These are phyloP conservation scores for Mercenaria mercenaria DNA, from an alignment of 1,140 invertebrate genomes.

Conservation along the genomic window DNA sequence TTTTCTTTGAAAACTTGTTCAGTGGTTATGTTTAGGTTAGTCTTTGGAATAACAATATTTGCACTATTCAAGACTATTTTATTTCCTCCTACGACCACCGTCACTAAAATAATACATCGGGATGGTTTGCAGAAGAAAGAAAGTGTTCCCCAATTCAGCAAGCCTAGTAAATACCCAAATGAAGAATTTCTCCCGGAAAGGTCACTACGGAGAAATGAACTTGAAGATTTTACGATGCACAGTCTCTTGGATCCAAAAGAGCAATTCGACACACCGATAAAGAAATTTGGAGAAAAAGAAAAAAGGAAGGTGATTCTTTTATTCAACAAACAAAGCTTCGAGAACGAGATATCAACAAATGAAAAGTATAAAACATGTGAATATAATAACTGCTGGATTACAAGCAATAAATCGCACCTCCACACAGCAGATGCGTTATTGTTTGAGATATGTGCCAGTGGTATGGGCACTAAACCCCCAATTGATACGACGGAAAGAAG, in stretches of 20 bases:
- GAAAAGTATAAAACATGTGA: background rate
- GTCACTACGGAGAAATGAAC: too few species aligned
- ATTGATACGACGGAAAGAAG: background rate
- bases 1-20: too few species aligned
- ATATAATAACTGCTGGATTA: constrained; percentile 20
- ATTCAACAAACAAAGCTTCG: background rate
- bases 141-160: too few species aligned
- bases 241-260: background rate
- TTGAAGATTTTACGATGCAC: too few species aligned
- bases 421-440: background rate
- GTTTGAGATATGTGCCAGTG: background rate
- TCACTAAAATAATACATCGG: too few species aligned
- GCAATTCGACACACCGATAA: background rate
- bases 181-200: too few species aligned
- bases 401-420: background rate
- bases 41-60: too few species aligned
- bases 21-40: too few species aligned
- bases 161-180: too few species aligned
- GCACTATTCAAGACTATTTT: too few species aligned
- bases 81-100: too few species aligned
- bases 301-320: background rate
- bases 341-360: background rate
- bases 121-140: too few species aligned
- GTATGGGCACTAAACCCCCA: background rate
- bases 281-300: background rate